Conservation (phyloP, 2,888 invertebrate species). For the Agonopterix arenella region DNA sequence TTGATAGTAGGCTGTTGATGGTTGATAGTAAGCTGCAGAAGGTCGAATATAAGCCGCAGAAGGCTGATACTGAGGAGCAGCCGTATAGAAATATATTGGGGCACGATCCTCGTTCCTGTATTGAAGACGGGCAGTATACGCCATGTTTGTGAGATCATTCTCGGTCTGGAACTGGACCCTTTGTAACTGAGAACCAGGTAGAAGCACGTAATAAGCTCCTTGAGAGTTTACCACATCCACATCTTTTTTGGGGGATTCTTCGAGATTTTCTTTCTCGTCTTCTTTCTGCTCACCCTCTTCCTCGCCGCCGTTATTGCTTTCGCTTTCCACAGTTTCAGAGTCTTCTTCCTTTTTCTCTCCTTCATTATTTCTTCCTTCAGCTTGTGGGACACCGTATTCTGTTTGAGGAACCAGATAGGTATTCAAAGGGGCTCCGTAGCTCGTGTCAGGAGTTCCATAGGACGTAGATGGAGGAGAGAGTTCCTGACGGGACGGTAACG, state of each 20-base stretch:
- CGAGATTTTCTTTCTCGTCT: conserved; percentile 10
- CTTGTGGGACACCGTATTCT: conserved; percentile 28
- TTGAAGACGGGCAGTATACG: conserved; percentile 79
- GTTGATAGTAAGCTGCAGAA: conserved; percentile 35
- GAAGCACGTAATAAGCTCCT: conserved; percentile 80
- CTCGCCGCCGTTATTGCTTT: conserved; percentile 5
- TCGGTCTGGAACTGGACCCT: conserved; percentile 77
- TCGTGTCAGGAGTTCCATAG: conserved; percentile 57
- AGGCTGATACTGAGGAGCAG: conserved; percentile 43
- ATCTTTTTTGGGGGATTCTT: conserved; percentile 27
- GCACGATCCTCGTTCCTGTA: conserved; percentile 80
- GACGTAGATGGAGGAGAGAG: conserved; percentile 46
- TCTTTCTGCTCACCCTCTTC: conserved; percentile 6
- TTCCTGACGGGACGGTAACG: conserved; percentile 51
- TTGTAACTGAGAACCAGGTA: conserved; percentile 79
- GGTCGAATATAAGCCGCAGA: conserved; percentile 1
- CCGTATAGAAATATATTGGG: conserved; percentile 77
- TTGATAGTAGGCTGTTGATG: conserved; percentile 31
- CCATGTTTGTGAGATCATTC: conserved; percentile 75
- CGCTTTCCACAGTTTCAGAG: conserved; percentile 8
- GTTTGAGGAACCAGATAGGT: conserved; percentile 47
- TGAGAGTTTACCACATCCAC: conserved; percentile 44
- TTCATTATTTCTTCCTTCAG: neutral
- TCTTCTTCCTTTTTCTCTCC: conserved; percentile 5
- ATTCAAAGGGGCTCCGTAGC: conserved; percentile 58